Conservation (phyloP, 2,888 invertebrate genomes). For the Syrista parreyssii region DNA sequence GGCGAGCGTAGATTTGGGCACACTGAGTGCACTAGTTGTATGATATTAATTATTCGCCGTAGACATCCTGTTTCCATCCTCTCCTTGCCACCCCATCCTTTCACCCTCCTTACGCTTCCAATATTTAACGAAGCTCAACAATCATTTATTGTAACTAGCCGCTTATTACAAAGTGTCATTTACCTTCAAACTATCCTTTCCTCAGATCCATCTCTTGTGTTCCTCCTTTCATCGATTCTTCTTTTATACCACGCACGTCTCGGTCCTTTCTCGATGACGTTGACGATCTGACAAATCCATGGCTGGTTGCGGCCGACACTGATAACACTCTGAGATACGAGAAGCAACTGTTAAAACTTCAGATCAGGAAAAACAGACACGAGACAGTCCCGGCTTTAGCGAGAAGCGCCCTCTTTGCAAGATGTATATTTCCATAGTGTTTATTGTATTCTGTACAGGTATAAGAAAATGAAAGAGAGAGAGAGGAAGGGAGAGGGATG, state of each 20-base stretch:
- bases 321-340: neutral
- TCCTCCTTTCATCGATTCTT: constrained; percentile 21
- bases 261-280: neutral
- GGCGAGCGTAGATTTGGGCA: constrained; percentile 42
- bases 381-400: constrained; percentile 26
- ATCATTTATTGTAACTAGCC: constrained; percentile 43
- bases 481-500: neutral
- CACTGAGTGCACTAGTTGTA: constrained; percentile 44
- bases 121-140: constrained; percentile 51
- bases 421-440: constrained; percentile 43
- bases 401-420: constrained; percentile 29
- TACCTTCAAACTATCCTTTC: neutral
- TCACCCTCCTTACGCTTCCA: neutral
- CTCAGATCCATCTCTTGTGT: constrained; percentile 29
- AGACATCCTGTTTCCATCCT: constrained; percentile 27
- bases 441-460: constrained; percentile 36
- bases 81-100: too few relatives aligned
- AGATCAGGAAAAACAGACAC: constrained; percentile 12
- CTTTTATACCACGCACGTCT: constrained; percentile 6
- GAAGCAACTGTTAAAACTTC: neutral
- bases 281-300: constrained; percentile 42
- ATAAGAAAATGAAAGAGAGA: constrained; percentile 26
- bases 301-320: constrained; percentile 39
- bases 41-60: constrained; percentile 49
- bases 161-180: constrained; percentile 18